These are phyloP conservation scores for Arion vulgaris DNA, from an alignment of 1,140 invertebrate genomes.

Conservation along the genomic window DNA sequence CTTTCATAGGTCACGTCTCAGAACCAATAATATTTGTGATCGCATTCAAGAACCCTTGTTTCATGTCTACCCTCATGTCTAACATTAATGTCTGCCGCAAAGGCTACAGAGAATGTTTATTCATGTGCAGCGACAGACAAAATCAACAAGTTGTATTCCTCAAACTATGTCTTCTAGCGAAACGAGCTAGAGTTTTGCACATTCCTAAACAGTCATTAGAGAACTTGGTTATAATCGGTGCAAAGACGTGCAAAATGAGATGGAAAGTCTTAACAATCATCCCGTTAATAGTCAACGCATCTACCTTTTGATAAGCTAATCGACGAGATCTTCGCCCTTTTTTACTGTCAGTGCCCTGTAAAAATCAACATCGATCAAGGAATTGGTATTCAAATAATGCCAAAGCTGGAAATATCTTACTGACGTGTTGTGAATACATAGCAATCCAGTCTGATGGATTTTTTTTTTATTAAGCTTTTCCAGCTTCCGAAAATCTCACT, in stretches of 20 bases:
- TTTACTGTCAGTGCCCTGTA: not conserved
- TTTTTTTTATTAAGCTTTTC: not conserved
- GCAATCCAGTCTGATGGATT: not conserved
- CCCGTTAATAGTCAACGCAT: not conserved
- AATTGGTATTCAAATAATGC: conserved; percentile 1
- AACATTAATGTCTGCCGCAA: not conserved
- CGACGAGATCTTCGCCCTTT: not conserved
- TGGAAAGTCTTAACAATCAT: not conserved
- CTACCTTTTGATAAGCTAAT: not conserved
- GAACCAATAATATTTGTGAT: not conserved
- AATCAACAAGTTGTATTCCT: not conserved
- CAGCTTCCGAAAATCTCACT: not conserved
- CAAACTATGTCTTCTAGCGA: not conserved
- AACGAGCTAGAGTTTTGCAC: not conserved
- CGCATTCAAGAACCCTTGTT: not conserved
- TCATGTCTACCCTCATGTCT: not conserved
- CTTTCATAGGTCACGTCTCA: not conserved
- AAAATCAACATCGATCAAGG: not conserved
- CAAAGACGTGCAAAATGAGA: not conserved
- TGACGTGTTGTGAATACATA: not conserved
- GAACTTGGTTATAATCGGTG: not conserved
- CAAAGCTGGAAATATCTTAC: not conserved
- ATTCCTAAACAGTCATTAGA: not conserved
- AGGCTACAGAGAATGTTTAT: not conserved
- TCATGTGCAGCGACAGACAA: not conserved